Conservation (phyloP, 1,140 invertebrate genomes). For the Macrobrachium nipponense region DNA sequence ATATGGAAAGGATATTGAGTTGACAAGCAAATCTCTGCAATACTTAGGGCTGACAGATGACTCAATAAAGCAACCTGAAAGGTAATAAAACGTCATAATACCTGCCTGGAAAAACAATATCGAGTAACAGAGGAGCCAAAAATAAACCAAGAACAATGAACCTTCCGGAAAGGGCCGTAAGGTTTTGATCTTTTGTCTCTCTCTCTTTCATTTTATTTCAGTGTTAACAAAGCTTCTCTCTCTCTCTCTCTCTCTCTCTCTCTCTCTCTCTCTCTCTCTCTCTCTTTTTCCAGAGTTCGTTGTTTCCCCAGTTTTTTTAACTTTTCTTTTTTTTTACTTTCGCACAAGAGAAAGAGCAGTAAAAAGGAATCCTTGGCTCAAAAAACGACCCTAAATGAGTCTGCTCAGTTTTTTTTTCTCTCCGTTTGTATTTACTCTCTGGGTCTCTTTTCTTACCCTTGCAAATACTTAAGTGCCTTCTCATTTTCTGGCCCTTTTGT, state of each 20-base stretch:
- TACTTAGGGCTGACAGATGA: too few species aligned
- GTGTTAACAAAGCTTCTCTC: not conserved
- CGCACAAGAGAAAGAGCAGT: too few species aligned
- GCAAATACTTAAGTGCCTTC: not conserved
- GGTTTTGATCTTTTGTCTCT: not conserved
- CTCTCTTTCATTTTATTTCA: constrained; percentile 6
- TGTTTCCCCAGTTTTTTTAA: not conserved
- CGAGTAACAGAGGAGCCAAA: too few species aligned
- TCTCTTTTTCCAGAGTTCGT: not conserved
- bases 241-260: constrained; percentile 17
- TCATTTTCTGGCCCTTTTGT: not conserved
- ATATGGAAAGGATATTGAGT: too few species aligned
- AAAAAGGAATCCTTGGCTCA: too few species aligned
- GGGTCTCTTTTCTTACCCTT: not conserved
- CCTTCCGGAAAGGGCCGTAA: too few species aligned
- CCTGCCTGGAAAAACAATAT: too few species aligned
- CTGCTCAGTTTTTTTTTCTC: not conserved
- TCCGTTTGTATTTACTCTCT: not conserved
- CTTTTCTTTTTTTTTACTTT: too few species aligned
- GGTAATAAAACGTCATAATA: too few species aligned
- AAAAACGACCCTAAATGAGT: not conserved
- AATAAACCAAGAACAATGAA: too few species aligned
- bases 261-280: not conserved
- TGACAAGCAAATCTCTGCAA: too few species aligned
- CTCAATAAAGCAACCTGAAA: too few species aligned